Base-by-base conservation (phyloP, 2,797 vertebrate genomes). In the Acestrorhynchus altus region DNA sequence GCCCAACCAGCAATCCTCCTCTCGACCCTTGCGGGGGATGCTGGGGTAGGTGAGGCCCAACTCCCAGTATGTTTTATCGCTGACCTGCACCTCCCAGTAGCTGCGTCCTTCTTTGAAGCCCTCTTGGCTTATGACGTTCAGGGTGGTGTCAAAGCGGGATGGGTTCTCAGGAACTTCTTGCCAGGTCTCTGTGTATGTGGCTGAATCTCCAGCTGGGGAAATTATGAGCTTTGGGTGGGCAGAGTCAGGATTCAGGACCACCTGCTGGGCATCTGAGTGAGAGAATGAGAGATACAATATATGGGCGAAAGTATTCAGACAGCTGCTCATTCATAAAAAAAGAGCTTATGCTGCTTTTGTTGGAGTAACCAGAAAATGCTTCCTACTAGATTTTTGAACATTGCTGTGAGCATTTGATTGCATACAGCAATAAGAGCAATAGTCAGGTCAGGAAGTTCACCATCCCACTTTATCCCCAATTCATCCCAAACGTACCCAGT, bases 11-110 rank as follows among this genome's bases (percentile, higher is more conserved):
- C 94, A 94, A 77, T 87, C 87, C 83, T 95, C 93, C 4, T 87
- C 90, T 35, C 81, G 67, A 61, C 94, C 94, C 77, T 94, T 95
- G 28, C 94, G 90, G 18, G 89, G 81, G 57, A 95, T 94, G 74
- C 80, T 90, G 63, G 91, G 89, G 74, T 94, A 93, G 10, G 94
- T 94, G 71, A 95, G 85, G 1, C 94, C 94, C 52, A 95, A 83
- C 82, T 95, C 94, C 94, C 94, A 95, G 88, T 95, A 94, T 0
- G 92, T 93, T 83, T 95, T 95, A 20, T 89, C 93, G 7, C 80
- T 87, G 56, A 95, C 93, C 18, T 94, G 91, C 4, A 93, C 86
- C 76, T 94, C 94, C 92, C 93, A 94, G 89, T 95, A 95, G 82
- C 92, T 92, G 49, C 91, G 91, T 8, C 91, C 92, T 11, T 85